These are phyloP conservation scores for Cheirogaleus medius DNA, from an alignment of 2,113 vertebrate species.

Conservation along the genomic window DNA sequence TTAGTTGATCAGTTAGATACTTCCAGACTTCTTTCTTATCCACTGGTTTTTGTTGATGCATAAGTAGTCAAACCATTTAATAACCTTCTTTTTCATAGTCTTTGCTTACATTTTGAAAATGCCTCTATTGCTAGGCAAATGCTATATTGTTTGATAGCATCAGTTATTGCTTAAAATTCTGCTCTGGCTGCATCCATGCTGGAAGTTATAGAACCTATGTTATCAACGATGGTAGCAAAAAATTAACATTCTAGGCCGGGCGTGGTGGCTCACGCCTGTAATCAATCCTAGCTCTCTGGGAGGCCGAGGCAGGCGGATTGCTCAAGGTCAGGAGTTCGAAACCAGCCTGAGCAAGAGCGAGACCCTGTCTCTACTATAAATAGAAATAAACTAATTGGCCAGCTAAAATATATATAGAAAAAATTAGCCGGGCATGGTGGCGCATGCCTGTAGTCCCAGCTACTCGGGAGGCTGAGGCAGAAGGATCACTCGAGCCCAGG, in stretches of 20 bases:
- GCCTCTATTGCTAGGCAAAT: constrained; percentile 93
- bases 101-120: constrained; percentile 95
- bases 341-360: too few relatives aligned
- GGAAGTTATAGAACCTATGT: constrained; percentile 98
- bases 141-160: constrained; percentile 88
- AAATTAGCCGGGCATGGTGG: too few relatives aligned
- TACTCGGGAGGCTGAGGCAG: too few relatives aligned
- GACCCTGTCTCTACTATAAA: too few relatives aligned
- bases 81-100: constrained; percentile 96
- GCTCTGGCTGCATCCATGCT: constrained; percentile 98
- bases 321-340: too few relatives aligned
- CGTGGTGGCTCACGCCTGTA: too few relatives aligned
- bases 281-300: too few relatives aligned
- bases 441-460: too few relatives aligned
- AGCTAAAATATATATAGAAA: too few relatives aligned
- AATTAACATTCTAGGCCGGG: constrained; percentile 96
- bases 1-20: constrained; percentile 95
- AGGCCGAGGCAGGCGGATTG: too few relatives aligned
- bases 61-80: constrained; percentile 98
- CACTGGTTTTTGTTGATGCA: constrained; percentile 99
- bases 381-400: too few relatives aligned
- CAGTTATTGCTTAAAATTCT: constrained; percentile 95
- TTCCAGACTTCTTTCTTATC: constrained; percentile 96
- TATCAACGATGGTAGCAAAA: constrained; percentile 98
- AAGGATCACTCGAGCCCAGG: too few relatives aligned